These are phyloP conservation scores for Tachina grossa DNA, from an alignment of 2,888 invertebrate genomes.

Conservation along the genomic window DNA sequence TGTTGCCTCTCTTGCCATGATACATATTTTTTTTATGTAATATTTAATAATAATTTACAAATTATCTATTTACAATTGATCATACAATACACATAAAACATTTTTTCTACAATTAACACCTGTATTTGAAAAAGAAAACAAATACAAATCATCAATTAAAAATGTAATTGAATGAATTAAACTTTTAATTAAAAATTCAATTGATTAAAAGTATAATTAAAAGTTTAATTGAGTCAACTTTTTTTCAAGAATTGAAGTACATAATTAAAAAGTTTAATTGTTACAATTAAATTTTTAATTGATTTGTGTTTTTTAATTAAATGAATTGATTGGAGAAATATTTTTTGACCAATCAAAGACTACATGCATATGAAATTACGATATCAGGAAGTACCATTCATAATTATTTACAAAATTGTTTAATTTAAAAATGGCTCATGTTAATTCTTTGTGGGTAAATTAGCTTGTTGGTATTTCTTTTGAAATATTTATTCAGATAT, in stretches of 20 bases:
- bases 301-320: too few relatives aligned
- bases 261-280: too few relatives aligned
- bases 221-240: too few relatives aligned
- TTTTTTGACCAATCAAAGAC: neutral
- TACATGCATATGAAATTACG: neutral
- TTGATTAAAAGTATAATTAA: too few relatives aligned
- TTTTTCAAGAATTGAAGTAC: too few relatives aligned
- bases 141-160: too few relatives aligned
- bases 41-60: slow-evolving; percentile 27
- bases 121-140: too few relatives aligned
- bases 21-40: slow-evolving; percentile 17
- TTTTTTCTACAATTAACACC: too few relatives aligned
- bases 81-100: neutral
- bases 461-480: slow-evolving; percentile 4
- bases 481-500: slow-evolving; percentile 3
- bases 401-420: slow-evolving; percentile 41
- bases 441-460: slow-evolving; percentile 11
- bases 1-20: slow-evolving; percentile 3
- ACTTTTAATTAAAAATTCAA: too few relatives aligned
- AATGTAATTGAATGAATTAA: too few relatives aligned
- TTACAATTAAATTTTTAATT: too few relatives aligned
- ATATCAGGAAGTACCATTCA: slow-evolving; percentile 29
- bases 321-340: too few relatives aligned
- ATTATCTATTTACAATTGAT: slow-evolving; percentile 44
- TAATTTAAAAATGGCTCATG: slow-evolving; percentile 25